phyloP scores from a whole-genome alignment of 2,113 vertebrate genomes.

The Spheniscus mendiculus region DNA sequence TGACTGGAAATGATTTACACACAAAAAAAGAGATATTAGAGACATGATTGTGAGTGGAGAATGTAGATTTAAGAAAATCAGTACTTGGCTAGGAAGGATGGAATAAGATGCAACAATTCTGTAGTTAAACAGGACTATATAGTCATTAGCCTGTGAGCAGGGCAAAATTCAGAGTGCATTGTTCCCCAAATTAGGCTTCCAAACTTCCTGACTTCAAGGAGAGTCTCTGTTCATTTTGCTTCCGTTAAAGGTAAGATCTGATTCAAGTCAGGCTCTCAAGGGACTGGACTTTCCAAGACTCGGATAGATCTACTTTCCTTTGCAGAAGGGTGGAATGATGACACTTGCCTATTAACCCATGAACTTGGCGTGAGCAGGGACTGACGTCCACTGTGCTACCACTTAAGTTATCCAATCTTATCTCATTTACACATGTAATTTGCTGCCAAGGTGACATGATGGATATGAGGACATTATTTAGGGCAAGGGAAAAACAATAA shows the following conservation, averaged over 20 bases:
- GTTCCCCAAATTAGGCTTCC: background rate
- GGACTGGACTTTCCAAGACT: background rate
- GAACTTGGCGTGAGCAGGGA: background rate
- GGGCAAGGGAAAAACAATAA: background rate
- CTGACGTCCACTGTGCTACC: background rate
- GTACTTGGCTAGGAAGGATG: background rate
- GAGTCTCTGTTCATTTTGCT: background rate
- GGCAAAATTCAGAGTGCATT: rapidly evolving
- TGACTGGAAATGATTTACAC: background rate
- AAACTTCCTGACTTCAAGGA: background rate
- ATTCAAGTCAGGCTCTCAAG: background rate
- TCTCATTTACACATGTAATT: background rate
- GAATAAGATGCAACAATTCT: background rate
- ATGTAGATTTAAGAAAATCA: background rate
- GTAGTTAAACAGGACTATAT: background rate
- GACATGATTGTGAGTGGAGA: background rate
- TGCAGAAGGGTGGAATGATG: background rate
- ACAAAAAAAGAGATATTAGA: background rate
- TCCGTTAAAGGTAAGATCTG: background rate
- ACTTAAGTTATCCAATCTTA: background rate
- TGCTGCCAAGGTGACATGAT: constrained; percentile 31
- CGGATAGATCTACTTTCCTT: background rate
- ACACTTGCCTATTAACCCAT: background rate
- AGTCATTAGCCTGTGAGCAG: background rate
- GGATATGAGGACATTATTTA: background rate